Evolutionary conservation across 2,113 vertebrate genomes (phyloP).

Genomic region (Synodontis membranacea): DNA sequence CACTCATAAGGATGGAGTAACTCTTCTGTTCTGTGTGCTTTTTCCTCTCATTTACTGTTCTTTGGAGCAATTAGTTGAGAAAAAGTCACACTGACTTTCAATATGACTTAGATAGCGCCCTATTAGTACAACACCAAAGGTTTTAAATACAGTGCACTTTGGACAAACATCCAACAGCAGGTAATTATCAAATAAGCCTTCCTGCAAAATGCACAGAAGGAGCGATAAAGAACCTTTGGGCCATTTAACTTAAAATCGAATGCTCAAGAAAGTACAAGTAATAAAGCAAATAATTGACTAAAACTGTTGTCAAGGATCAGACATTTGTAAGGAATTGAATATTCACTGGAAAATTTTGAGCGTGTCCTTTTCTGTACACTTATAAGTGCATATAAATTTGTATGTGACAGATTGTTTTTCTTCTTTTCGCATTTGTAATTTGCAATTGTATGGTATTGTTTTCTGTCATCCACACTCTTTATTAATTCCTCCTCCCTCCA

Average conservation of each 20-base stretch:
- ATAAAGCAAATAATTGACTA: slow-evolving; percentile 76
- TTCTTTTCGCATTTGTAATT: slow-evolving; percentile 27
- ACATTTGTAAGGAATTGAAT: slow-evolving; percentile 68
- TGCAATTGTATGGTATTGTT: slow-evolving; percentile 56
- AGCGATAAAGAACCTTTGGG: slow-evolving; percentile 64
- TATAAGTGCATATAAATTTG: slow-evolving; percentile 37
- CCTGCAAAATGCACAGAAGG: slow-evolving; percentile 55
- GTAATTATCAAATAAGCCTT: slow-evolving; percentile 72
- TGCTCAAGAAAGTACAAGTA: slow-evolving; percentile 77
- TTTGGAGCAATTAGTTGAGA: slow-evolving; percentile 22
- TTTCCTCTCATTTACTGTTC: slow-evolving; percentile 21
- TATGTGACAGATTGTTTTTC: neutral
- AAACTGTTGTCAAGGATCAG: slow-evolving; percentile 74
- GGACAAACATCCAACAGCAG: slow-evolving; percentile 72
- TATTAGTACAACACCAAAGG: slow-evolving; percentile 60
- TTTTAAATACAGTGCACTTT: slow-evolving; percentile 61
- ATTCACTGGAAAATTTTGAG: slow-evolving; percentile 49
- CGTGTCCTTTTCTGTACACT: slow-evolving; percentile 1
- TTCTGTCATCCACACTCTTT: slow-evolving; percentile 55
- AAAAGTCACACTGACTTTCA: slow-evolving; percentile 3
- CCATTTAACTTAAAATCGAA: slow-evolving; percentile 77
- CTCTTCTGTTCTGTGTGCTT: slow-evolving; percentile 36
- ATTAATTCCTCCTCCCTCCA: slow-evolving; percentile 40
- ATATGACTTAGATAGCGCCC: slow-evolving; percentile 6
- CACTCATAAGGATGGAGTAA: slow-evolving; percentile 43